phyloP scores from a whole-genome alignment of 2,888 invertebrate genomes.

The Pemphredon lugubris region DNA sequence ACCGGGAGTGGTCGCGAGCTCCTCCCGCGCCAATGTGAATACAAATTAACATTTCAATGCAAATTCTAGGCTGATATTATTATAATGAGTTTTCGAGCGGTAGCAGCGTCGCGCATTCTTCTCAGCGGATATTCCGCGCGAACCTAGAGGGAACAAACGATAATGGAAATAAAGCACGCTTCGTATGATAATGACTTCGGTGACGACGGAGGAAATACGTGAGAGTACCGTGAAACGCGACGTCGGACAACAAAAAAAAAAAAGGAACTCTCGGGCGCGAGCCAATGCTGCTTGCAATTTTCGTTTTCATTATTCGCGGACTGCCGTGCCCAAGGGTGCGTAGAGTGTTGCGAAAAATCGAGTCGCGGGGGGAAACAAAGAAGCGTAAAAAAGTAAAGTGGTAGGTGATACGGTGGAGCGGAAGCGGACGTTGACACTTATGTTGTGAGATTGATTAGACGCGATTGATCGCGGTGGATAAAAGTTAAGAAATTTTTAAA shows the following conservation, averaged over 20 bases:
- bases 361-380: background rate
- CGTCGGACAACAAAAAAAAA: background rate
- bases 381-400: background rate
- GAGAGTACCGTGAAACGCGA: background rate
- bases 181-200: constrained; percentile 39
- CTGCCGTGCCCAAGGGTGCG: constrained; percentile 1
- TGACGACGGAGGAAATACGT: constrained; percentile 10
- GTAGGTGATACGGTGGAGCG: no score
- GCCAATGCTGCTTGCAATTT: constrained; percentile 18
- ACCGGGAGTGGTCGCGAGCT: background rate
- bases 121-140: background rate
- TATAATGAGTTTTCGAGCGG: constrained; percentile 35
- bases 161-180: constrained; percentile 52
- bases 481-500: no score
- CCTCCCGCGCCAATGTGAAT: constrained; percentile 22
- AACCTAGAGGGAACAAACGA: constrained; percentile 20
- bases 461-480: no score
- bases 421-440: no score
- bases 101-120: background rate
- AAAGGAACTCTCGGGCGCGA: background rate
- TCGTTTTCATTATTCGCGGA: constrained; percentile 24
- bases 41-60: constrained; percentile 50
- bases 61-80: constrained; percentile 40
- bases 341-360: constrained; percentile 2
- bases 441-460: no score